These are phyloP conservation scores for Poecilia velifera DNA, from an alignment of 2,797 vertebrate species.

Conservation along the genomic window DNA sequence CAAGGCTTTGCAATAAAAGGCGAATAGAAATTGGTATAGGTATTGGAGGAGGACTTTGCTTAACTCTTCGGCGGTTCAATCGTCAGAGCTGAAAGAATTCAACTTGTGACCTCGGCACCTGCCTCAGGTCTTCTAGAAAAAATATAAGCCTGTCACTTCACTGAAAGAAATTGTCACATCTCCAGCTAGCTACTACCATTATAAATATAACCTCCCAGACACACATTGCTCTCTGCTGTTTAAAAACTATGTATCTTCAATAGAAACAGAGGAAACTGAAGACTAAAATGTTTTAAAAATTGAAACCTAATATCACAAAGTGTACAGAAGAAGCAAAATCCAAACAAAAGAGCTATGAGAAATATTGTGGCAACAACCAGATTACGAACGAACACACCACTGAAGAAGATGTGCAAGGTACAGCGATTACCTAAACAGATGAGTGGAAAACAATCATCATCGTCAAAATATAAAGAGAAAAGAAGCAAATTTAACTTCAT, in stretches of 20 bases:
- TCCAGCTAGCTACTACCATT: not conserved
- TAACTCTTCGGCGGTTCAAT: not conserved
- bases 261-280: not conserved
- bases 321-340: not conserved
- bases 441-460: not conserved
- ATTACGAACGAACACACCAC: not conserved
- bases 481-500: not conserved
- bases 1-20: not conserved
- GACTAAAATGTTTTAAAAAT: not conserved
- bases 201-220: not conserved
- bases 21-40: not conserved
- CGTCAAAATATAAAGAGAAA: not conserved
- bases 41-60: not conserved
- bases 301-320: not conserved
- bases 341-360: not conserved
- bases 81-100: not conserved
- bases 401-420: not conserved
- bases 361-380: not conserved
- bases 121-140: not conserved
- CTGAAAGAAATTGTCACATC: not conserved
- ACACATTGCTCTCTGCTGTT: not conserved
- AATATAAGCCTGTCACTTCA: not conserved
- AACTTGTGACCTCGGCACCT: not conserved
- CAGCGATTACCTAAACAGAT: not conserved
- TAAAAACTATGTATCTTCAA: not conserved